Evolutionary conservation across 2,888 invertebrate species (phyloP).

Genomic region (Lasioglossum figueresi): DNA sequence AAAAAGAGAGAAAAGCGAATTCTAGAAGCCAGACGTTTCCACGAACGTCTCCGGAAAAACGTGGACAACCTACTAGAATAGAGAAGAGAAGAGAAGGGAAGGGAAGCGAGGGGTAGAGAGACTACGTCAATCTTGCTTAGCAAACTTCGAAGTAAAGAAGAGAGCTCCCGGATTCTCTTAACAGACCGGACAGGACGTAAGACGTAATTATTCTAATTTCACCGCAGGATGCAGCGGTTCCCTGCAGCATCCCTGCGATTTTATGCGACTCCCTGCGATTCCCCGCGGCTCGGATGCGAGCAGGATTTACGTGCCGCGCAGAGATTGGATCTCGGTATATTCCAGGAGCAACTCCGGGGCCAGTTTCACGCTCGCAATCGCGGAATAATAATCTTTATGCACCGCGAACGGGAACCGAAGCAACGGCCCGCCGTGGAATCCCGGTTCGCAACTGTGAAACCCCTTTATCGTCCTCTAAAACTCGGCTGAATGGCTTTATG

Average conservation of each 20-base stretch:
- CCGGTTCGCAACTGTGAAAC: slow-evolving; percentile 19
- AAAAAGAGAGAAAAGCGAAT: slow-evolving; percentile 2
- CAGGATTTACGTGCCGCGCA: slow-evolving; percentile 62
- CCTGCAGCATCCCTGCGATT: slow-evolving; percentile 12
- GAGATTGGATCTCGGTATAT: slow-evolving; percentile 64
- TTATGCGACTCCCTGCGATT: neutral
- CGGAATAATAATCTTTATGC: slow-evolving; percentile 58
- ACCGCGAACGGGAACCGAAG: slow-evolving; percentile 38
- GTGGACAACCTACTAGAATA: neutral
- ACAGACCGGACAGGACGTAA: slow-evolving; percentile 40
- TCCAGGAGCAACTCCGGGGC: slow-evolving; percentile 48
- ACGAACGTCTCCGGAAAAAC: neutral
- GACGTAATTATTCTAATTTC: slow-evolving; percentile 73
- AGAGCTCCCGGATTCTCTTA: slow-evolving; percentile 15
- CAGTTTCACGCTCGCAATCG: slow-evolving; percentile 56
- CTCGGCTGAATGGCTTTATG: slow-evolving; percentile 31
- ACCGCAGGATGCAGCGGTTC: slow-evolving; percentile 48
- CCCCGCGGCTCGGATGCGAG: slow-evolving; percentile 32
- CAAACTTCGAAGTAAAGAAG: neutral
- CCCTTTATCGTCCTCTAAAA: slow-evolving; percentile 23
- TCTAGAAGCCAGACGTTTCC: neutral
- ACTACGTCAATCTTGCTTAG: neutral
- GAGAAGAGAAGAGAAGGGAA: neutral
- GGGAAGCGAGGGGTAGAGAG: neutral
- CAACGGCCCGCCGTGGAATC: slow-evolving; percentile 32